Evolutionary conservation across 1,140 invertebrate species (phyloP).

Genomic region (Chironomus tepperi): DNA sequence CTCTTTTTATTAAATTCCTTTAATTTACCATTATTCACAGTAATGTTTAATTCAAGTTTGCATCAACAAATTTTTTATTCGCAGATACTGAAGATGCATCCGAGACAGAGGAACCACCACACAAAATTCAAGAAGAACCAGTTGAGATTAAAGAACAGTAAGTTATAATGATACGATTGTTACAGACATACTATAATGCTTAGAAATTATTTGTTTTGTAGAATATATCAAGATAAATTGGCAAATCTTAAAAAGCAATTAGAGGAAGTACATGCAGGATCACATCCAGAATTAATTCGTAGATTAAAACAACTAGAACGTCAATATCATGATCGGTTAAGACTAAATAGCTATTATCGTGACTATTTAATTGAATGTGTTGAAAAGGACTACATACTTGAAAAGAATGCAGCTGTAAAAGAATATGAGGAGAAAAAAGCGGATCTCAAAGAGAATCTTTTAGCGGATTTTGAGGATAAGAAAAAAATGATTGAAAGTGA

Average conservation of each 20-base stretch:
- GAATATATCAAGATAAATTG: conserved; percentile 91
- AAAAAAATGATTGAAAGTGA: conserved; percentile 82
- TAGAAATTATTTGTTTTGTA: conserved; percentile 39
- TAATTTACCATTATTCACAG: not conserved
- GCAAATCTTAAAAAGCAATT: conserved; percentile 81
- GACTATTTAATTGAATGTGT: conserved; percentile 78
- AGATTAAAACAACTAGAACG: conserved; percentile 74
- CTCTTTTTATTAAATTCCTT: not conserved
- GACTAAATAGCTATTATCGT: conserved; percentile 72
- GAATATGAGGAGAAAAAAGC: conserved; percentile 92
- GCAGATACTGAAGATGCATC: conserved; percentile 84
- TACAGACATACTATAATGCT: not conserved
- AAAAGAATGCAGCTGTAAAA: conserved; percentile 77
- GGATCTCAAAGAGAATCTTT: conserved; percentile 81
- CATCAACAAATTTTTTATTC: conserved; percentile 29
- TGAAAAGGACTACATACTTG: conserved; percentile 77
- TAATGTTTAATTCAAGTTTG: not conserved
- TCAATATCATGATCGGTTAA: conserved; percentile 66
- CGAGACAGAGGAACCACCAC: conserved; percentile 58
- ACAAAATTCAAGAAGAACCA: conserved; percentile 61
- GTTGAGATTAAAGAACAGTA: conserved; percentile 89
- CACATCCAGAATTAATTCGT: conserved; percentile 77
- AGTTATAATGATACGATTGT: conserved; percentile 36
- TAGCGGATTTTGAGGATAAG: conserved; percentile 89
- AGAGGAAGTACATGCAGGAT: conserved; percentile 76